These are phyloP conservation scores for Zosterops japonicus DNA, from an alignment of 2,113 vertebrate species.

Conservation along the genomic window DNA sequence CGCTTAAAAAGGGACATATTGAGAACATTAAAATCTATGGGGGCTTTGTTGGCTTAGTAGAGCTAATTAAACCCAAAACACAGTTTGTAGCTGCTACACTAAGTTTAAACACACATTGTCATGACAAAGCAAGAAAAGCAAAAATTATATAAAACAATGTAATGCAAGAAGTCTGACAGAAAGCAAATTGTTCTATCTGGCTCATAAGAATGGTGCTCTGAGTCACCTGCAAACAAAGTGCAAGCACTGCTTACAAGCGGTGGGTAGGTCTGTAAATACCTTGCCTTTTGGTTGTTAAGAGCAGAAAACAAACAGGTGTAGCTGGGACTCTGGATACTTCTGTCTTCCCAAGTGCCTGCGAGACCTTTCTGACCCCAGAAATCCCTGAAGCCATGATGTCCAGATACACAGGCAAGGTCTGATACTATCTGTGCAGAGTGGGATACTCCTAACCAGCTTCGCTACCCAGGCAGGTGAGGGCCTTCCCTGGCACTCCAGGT, in stretches of 20 bases:
- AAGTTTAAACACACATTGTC: background rate
- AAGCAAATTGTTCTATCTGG: background rate
- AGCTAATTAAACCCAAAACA: background rate
- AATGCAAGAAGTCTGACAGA: background rate
- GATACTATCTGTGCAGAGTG: fast-evolving
- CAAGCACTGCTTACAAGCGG: background rate
- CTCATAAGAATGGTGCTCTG: background rate
- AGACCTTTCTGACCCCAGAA: background rate
- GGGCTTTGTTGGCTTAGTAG: background rate
- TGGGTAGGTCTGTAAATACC: background rate
- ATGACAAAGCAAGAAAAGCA: background rate
- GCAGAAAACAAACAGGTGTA: background rate
- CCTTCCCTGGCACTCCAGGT: background rate
- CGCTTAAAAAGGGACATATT: background rate
- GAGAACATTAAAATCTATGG: background rate
- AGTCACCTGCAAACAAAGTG: background rate
- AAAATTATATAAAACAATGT: background rate
- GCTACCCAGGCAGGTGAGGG: background rate
- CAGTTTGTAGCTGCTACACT: background rate
- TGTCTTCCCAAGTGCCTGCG: background rate
- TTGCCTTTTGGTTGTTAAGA: background rate
- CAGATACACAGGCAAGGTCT: background rate
- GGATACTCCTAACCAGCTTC: background rate
- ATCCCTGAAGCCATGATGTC: fast-evolving
- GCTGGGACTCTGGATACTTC: background rate